Percentiles rank a stretch among this genome's conserved stretches.
These are phyloP conservation scores for Autographa gamma DNA, from an alignment of 2,888 invertebrate species.

Conservation along the genomic window DNA sequence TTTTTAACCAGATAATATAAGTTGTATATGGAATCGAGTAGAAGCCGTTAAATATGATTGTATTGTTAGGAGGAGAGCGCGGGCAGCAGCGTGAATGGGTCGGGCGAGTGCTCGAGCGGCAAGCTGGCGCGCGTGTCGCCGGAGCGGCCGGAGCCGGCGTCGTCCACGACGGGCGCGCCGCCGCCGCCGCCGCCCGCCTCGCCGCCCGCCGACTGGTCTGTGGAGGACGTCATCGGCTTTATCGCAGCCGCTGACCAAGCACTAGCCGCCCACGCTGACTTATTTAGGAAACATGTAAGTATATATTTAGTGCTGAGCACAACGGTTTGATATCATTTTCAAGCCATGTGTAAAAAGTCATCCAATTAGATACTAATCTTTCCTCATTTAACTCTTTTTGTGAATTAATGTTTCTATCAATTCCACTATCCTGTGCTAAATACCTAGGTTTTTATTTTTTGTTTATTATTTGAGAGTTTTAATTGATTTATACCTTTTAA, in stretches of 20 bases:
- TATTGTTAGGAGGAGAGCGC: conserved; percentile 63
- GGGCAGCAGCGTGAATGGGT: conserved; percentile 41
- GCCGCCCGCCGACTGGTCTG: conserved; percentile 96
- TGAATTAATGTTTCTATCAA: too few relatives aligned
- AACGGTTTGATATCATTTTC: too few relatives aligned
- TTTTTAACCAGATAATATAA: too few relatives aligned
- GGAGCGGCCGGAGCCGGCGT: conserved; percentile 91
- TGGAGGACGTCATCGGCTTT: conserved; percentile 97
- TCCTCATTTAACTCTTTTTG: too few relatives aligned
- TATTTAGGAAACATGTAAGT: conserved; percentile 97
- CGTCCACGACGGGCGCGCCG: conserved; percentile 90
- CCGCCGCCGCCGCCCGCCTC: conserved; percentile 77
- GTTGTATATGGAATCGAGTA: too few relatives aligned
- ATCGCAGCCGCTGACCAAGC: conserved; percentile 95
- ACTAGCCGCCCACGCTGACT: conserved; percentile 95
- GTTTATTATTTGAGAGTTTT: too few relatives aligned
- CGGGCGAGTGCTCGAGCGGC: conserved; percentile 60
- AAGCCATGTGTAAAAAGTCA: too few relatives aligned
- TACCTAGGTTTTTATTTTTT: too few relatives aligned
- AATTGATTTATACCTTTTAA: too few relatives aligned
- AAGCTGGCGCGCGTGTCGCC: conserved; percentile 84
- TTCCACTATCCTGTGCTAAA: too few relatives aligned
- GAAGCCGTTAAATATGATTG: background rate
- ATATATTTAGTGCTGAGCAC: background rate
- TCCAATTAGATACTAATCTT: too few relatives aligned